phyloP scores from a whole-genome alignment of 2,888 invertebrate genomes.

The Eulithis prunata region DNA sequence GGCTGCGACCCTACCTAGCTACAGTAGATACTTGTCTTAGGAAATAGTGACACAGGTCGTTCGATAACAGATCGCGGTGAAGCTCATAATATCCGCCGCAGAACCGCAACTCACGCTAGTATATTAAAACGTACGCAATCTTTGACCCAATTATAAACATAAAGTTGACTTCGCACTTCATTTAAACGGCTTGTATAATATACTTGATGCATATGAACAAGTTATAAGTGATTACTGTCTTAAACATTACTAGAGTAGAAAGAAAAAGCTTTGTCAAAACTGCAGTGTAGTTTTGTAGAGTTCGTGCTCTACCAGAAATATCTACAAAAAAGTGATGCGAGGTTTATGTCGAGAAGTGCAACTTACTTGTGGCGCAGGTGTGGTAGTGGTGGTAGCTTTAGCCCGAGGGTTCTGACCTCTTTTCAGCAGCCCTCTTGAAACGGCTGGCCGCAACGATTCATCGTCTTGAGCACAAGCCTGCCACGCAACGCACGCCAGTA shows the following conservation, averaged over 20 bases:
- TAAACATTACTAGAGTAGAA: too few species aligned
- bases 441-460: slow-evolving; percentile 53
- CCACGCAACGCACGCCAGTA: slow-evolving; percentile 66
- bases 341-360: not conserved
- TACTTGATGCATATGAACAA: not conserved
- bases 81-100: slow-evolving; percentile 5
- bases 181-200: slow-evolving; percentile 7
- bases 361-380: slow-evolving; percentile 68
- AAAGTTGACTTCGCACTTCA: slow-evolving; percentile 8
- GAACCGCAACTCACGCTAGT: slow-evolving; percentile 16
- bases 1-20: too few species aligned
- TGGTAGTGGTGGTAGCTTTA: slow-evolving; percentile 73
- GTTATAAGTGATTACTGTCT: not conserved
- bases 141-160: slow-evolving; percentile 21
- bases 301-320: too few species aligned
- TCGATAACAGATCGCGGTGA: slow-evolving; percentile 3
- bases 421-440: slow-evolving; percentile 64
- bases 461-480: slow-evolving; percentile 68
- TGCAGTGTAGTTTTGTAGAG: too few species aligned
- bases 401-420: slow-evolving; percentile 65
- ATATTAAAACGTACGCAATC: slow-evolving; percentile 24
- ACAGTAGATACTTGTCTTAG: too few species aligned
- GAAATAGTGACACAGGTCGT: too few species aligned
- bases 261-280: too few species aligned
- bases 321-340: not conserved